phyloP scores from a whole-genome alignment of 2,888 invertebrate genomes.

The Alloplasta piceator region DNA sequence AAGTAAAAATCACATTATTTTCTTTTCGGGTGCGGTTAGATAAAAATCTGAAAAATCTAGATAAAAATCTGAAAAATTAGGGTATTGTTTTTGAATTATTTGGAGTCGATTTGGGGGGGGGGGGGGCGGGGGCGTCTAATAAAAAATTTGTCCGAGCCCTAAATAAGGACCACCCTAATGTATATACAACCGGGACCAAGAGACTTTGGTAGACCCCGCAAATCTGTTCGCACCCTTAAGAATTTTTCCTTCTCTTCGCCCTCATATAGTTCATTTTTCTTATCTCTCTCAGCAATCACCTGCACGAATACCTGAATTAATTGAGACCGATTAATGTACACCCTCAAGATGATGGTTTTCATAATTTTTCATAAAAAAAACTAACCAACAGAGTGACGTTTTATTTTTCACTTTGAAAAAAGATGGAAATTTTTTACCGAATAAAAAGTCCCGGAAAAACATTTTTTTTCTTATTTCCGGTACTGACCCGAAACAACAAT shows the following conservation, averaged over 20 bases:
- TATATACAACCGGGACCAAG: slow-evolving; percentile 1
- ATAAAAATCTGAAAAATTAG: too few species aligned
- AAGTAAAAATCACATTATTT: too few species aligned
- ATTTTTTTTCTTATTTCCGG: slow-evolving; percentile 1
- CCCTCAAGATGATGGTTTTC: not conserved
- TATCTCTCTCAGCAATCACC: slow-evolving; percentile 20
- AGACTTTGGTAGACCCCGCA: not conserved
- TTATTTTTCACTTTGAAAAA: slow-evolving; percentile 1
- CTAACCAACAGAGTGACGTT: not conserved
- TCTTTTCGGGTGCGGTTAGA: too few species aligned
- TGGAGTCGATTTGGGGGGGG: too few species aligned
- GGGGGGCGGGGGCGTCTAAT: too few species aligned
- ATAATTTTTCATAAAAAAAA: not conserved
- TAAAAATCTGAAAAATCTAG: too few species aligned
- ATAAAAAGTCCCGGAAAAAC: not conserved
- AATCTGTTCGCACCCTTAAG: not conserved
- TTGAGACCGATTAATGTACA: slow-evolving; percentile 2
- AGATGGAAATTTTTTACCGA: not conserved
- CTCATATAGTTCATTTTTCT: slow-evolving; percentile 9
- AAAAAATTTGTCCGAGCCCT: too few species aligned
- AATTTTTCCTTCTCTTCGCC: slow-evolving; percentile 10
- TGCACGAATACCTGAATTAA: slow-evolving; percentile 31
- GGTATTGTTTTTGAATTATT: too few species aligned
- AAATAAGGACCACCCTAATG: too few species aligned
- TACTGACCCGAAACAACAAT: not conserved